Base-by-base conservation (phyloP, 2,113 vertebrate species). In the Neogale vison region DNA sequence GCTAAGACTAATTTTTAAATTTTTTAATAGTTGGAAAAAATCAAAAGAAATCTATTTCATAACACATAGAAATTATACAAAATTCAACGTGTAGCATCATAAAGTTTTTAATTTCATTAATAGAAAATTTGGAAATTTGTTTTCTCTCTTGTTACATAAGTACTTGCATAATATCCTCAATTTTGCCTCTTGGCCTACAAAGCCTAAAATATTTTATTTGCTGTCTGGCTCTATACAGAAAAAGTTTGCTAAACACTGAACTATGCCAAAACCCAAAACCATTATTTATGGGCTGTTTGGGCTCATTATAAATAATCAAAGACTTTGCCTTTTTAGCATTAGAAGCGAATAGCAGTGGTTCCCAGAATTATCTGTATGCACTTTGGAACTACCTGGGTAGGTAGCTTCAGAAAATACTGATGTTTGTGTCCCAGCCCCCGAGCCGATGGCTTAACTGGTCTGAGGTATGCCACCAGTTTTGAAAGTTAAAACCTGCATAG, bases 181-280 rank as follows among this genome's bases (percentile, higher is more conserved):
- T 85, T 94, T 95, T 86, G 24, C 72, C 55, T 94, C 79, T 67
- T 65, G 89, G 31, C 29, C 34, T 57, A 74, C 26, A 94, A 82
- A 91, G 26, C n/a, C 23, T 90, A 67, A 81, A 81, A 55, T 88
- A 76, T 63, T 94, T 86, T 95, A 57, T 88, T 86, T 95, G 67
- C 52, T 61, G 15, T 20, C 52, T 79, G 21, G n/a, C 67, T 91
- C n/a, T 80, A 47, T 15, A 67, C 24, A 80, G 63, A 86, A 88
- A 81, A 87, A 39, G 8, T 24, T 81, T 89, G 59, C 93, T 82
- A 89, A 88, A 26, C 55, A 26, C n/a, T 88, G 13, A 74, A 84
- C 36, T 63, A 71, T 47, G 74, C 42, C 93, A 93, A 79, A 47
- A 34, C 34, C 50, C 57, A 52, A 96, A 79, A 50, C 24, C 31